Evolutionary conservation across 1,140 invertebrate genomes (phyloP).

Genomic region (Zophobas morio): DNA sequence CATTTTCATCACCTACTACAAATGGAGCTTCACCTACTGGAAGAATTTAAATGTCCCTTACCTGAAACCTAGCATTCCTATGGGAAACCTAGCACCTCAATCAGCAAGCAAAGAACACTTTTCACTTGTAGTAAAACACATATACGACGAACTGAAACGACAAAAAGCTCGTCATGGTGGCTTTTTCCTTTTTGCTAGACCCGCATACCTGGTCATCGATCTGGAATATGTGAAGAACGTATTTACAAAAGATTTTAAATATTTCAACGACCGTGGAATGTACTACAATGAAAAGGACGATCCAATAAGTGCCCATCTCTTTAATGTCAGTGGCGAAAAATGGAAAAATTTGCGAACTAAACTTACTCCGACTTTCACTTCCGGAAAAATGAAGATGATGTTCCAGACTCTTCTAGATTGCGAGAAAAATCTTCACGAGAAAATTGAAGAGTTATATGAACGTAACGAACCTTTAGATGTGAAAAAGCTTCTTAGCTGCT

Average conservation of each 20-base stretch:
- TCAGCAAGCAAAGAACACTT: no score
- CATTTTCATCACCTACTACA: no score
- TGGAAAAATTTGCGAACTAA: conserved; percentile 66
- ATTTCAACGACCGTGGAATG: conserved; percentile 70
- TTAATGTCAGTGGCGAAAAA: conserved; percentile 59
- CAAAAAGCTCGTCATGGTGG: conserved; percentile 55
- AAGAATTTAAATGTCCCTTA: no score
- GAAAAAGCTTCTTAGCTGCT: neutral
- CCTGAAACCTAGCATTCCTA: no score
- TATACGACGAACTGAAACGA: conserved; percentile 62
- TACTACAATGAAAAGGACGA: conserved; percentile 67
- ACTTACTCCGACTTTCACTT: conserved; percentile 61
- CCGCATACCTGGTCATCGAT: conserved; percentile 64
- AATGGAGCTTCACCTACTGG: no score
- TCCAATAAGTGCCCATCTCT: conserved; percentile 63
- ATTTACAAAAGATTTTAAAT: conserved; percentile 72
- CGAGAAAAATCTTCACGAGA: neutral
- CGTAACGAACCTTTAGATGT: conserved; percentile 59
- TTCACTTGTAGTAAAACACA: no score
- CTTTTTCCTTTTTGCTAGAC: conserved; percentile 45
- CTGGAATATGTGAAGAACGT: conserved; percentile 72
- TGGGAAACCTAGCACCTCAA: no score
- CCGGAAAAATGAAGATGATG: conserved; percentile 66
- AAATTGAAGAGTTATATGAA: conserved; percentile 43
- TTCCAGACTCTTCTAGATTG: conserved; percentile 14